A percentile compares a stretch with the other conserved stretches of the same genome.
Conservation (phyloP, 2,888 invertebrate genomes). For the Meteorus colon region DNA sequence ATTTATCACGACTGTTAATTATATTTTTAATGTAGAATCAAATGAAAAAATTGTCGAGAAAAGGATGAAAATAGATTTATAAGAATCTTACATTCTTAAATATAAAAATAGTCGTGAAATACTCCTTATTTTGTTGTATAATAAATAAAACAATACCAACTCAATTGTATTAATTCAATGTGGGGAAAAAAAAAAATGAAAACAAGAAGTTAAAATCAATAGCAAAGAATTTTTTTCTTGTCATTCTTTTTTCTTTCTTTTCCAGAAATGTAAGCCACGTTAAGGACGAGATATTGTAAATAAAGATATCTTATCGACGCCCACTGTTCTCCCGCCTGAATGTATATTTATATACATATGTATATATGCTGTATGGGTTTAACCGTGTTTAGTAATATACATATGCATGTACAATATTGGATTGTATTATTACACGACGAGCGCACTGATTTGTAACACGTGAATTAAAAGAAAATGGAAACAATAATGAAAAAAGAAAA, state of each 20-base stretch:
- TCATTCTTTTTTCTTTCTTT: conserved; percentile 47
- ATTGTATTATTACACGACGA: conserved; percentile 67
- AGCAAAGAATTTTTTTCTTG: conserved; percentile 53
- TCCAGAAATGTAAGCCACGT: conserved; percentile 57
- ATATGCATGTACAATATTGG: conserved; percentile 55
- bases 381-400: conserved; percentile 41
- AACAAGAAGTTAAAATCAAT: not conserved
- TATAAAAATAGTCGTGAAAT: conserved; percentile 19
- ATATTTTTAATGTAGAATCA: not conserved
- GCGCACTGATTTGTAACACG: conserved; percentile 69
- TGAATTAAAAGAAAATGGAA: conserved; percentile 46
- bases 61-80: not conserved
- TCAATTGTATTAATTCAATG: not conserved
- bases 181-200: conserved; percentile 13
- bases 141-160: conserved; percentile 26
- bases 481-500: conserved; percentile 26
- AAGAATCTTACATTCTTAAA: not conserved
- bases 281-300: conserved; percentile 55
- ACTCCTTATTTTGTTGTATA: conserved; percentile 27
- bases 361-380: conserved; percentile 38
- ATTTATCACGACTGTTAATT: conserved; percentile 40
- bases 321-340: conserved; percentile 25
- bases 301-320: conserved; percentile 17
- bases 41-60: no score
- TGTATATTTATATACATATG: conserved; percentile 43